A percentile compares a stretch with the other conserved stretches of the same genome.
phyloP scores from a whole-genome alignment of 2,888 invertebrate genomes.

The Xylocampa areola region DNA sequence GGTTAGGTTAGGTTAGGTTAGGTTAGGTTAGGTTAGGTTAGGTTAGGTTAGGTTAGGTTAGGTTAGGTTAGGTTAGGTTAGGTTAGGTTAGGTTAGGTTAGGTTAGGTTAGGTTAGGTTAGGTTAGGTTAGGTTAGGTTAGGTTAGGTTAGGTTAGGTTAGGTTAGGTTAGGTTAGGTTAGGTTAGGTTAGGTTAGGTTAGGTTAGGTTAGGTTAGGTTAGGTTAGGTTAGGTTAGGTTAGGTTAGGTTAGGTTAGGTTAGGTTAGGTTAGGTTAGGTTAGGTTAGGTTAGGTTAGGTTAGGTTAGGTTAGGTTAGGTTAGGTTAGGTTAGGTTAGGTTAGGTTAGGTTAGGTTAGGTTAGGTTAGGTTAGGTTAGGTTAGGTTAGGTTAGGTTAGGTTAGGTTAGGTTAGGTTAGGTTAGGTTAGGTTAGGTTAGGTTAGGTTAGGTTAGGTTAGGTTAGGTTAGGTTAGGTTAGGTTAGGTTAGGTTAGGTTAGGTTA shows the following conservation, averaged over 20 bases:
- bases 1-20: slow-evolving; percentile 48
- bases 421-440: slow-evolving; percentile 33
- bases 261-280: slow-evolving; percentile 39
- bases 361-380: slow-evolving; percentile 34
- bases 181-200: slow-evolving; percentile 39
- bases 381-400: slow-evolving; percentile 34
- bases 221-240: slow-evolving; percentile 41
- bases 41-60: slow-evolving; percentile 49
- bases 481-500: slow-evolving; percentile 30
- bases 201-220: slow-evolving; percentile 41
- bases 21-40: slow-evolving; percentile 48
- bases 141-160: slow-evolving; percentile 47
- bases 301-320: slow-evolving; percentile 40
- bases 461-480: slow-evolving; percentile 37
- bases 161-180: slow-evolving; percentile 42
- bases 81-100: slow-evolving; percentile 47
- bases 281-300: slow-evolving; percentile 41
- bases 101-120: slow-evolving; percentile 46
- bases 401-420: slow-evolving; percentile 34
- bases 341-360: slow-evolving; percentile 34
- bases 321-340: slow-evolving; percentile 32
- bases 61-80: slow-evolving; percentile 49
- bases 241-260: slow-evolving; percentile 40
- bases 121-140: slow-evolving; percentile 45
- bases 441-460: slow-evolving; percentile 32